Evolutionary conservation across 2,888 invertebrate genomes (phyloP).

Genomic region (Quadriops clusia): DNA sequence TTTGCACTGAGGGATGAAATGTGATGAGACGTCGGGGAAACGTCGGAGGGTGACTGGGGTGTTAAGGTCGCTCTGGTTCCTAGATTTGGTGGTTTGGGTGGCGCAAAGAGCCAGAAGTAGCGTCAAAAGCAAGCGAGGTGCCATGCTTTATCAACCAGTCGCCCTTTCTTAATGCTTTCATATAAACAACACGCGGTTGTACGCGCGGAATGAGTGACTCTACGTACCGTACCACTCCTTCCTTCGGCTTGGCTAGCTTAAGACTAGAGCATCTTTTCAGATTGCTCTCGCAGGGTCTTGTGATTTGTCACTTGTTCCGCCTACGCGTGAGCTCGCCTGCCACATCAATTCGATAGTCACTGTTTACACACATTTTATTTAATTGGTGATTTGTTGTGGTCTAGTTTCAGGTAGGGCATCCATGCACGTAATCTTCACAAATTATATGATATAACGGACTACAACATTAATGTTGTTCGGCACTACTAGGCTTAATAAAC

Average conservation of each 20-base stretch:
- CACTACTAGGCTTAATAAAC: too few relatives aligned
- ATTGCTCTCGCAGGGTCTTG: conserved; percentile 29
- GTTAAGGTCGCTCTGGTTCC: conserved; percentile 10
- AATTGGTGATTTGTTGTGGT: conserved; percentile 12
- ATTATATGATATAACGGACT: too few relatives aligned
- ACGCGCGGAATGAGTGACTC: conserved; percentile 31
- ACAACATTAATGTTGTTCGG: too few relatives aligned
- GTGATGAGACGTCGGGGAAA: conserved; percentile 6
- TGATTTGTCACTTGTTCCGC: conserved; percentile 30
- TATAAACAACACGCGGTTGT: conserved; percentile 26
- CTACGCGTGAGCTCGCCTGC: conserved; percentile 29
- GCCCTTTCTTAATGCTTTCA: conserved; percentile 12
- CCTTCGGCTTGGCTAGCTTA: conserved; percentile 26
- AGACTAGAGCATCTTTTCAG: conserved; percentile 29
- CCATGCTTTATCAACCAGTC: too few relatives aligned
- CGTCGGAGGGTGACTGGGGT: conserved; percentile 5
- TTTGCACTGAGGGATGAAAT: conserved; percentile 28
- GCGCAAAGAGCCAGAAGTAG: conserved; percentile 5
- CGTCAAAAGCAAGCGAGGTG: conserved; percentile 1
- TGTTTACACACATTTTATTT: conserved; percentile 22
- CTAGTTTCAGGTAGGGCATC: too few relatives aligned
- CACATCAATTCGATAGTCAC: conserved; percentile 24
- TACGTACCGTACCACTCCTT: conserved; percentile 32
- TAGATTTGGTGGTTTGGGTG: conserved; percentile 6
- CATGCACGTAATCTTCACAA: too few relatives aligned